phyloP scores from a whole-genome alignment of 2,113 vertebrate genomes.

The Leucopternis melanops region DNA sequence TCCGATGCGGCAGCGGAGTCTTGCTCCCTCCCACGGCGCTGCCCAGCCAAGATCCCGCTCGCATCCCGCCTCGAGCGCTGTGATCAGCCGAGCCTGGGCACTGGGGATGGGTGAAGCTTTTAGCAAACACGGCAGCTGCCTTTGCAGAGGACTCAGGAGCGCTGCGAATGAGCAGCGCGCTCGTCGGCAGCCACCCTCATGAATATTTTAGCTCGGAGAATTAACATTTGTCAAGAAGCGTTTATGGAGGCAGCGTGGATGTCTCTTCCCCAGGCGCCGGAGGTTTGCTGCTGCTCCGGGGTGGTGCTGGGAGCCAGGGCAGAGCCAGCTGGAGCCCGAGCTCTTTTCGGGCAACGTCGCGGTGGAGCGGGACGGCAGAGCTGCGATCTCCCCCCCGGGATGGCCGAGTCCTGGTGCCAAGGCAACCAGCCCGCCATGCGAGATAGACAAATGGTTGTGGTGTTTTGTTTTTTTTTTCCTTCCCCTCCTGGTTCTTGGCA shows the following conservation, averaged over 20 bases:
- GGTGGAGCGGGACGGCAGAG: neutral
- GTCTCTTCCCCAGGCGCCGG: neutral
- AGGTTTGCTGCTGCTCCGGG: neutral
- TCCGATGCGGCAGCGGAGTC: neutral
- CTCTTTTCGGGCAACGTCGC: neutral
- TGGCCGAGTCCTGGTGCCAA: neutral
- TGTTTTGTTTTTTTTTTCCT: neutral
- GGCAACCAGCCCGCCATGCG: neutral
- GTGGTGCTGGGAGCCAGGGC: neutral
- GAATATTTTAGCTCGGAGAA: slow-evolving; percentile 37
- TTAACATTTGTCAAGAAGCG: slow-evolving; percentile 30
- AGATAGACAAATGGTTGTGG: slow-evolving; percentile 45
- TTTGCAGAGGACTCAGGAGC: neutral
- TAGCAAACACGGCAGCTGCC: neutral
- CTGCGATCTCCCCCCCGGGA: neutral
- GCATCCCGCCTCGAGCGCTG: fast-evolving
- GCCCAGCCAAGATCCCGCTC: neutral
- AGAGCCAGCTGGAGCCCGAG: neutral
- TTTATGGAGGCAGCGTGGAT: neutral
- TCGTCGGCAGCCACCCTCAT: neutral
- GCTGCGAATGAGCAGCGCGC: neutral
- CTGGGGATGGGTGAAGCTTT: neutral
- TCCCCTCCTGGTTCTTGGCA: slow-evolving; percentile 55
- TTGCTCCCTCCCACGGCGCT: fast-evolving
- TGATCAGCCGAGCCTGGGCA: fast-evolving